Percentiles rank a stretch among this genome's conserved stretches.
These are phyloP conservation scores for Cercocebus atys DNA, from an alignment of 2,113 vertebrate species.

Conservation along the genomic window DNA sequence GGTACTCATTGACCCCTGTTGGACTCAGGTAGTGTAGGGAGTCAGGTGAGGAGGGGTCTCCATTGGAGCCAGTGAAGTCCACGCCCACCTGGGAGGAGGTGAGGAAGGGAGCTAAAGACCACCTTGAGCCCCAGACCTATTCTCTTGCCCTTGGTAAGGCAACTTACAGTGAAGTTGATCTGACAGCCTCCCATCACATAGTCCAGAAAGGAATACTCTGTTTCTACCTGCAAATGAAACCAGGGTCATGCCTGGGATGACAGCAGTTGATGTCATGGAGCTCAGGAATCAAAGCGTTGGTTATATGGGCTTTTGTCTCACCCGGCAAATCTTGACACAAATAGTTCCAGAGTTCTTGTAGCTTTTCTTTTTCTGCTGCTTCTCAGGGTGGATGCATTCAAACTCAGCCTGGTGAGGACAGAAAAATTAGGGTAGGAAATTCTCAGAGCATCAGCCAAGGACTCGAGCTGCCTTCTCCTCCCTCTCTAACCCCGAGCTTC, in stretches of 20 bases:
- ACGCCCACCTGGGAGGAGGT: conserved; percentile 89
- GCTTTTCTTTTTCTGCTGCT: conserved; percentile 95
- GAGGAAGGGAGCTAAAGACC: not conserved
- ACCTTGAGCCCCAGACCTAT: not conserved
- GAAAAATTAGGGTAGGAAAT: conserved; percentile 41
- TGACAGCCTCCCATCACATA: conserved; percentile 92
- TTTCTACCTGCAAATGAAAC: conserved; percentile 83
- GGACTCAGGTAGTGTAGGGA: conserved; percentile 95
- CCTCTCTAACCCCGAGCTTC: not conserved
- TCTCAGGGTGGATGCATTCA: conserved; percentile 94
- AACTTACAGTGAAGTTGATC: conserved; percentile 91
- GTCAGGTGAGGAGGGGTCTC: conserved; percentile 92
- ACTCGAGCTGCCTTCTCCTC: not conserved
- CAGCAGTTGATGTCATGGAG: not conserved
- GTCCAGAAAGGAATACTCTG: conserved; percentile 90
- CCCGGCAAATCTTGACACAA: conserved; percentile 91
- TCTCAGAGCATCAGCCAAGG: not conserved
- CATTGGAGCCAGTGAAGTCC: conserved; percentile 97
- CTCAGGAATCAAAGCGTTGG: not conserved
- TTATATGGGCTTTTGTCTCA: conserved; percentile 64
- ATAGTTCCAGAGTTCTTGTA: conserved; percentile 95
- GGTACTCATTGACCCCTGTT: conserved; percentile 93
- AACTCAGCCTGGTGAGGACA: conserved; percentile 87
- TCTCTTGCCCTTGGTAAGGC: not conserved
- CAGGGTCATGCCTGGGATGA: not conserved